A percentile compares a stretch with the other conserved stretches of the same genome.
Conservation (phyloP, 2,797 vertebrate genomes). For the Tokudaia muenninki region DNA sequence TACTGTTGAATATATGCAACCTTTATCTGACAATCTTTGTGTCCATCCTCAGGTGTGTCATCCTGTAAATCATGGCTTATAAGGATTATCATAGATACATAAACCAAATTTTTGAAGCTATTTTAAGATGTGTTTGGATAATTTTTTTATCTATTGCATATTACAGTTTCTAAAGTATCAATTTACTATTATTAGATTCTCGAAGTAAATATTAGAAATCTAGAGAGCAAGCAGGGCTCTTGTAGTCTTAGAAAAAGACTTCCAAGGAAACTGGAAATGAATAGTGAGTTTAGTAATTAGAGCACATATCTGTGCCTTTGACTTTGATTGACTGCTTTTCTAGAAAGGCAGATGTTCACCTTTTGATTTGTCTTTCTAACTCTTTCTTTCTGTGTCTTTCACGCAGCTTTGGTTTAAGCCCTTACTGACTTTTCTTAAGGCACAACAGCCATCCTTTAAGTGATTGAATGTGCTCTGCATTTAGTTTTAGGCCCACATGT, state of each 20-base stretch:
- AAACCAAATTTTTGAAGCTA: neutral
- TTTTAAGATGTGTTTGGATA: conserved; percentile 24
- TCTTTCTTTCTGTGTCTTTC: neutral
- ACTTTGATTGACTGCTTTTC: conserved; percentile 70
- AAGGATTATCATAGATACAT: neutral
- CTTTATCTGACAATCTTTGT: neutral
- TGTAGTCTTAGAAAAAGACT: conserved; percentile 23
- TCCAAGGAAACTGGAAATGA: conserved; percentile 41
- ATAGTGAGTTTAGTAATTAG: conserved; percentile 39
- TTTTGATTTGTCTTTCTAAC: conserved; percentile 43
- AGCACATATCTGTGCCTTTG: conserved; percentile 18
- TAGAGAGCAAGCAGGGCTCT: neutral
- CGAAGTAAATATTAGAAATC: conserved; percentile 45
- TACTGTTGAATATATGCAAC: neutral
- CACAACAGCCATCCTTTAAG: neutral
- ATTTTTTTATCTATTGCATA: neutral
- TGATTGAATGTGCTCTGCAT: neutral
- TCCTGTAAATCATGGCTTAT: neutral
- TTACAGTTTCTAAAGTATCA: conserved; percentile 17
- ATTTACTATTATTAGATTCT: conserved; percentile 29
- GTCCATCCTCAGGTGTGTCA: neutral
- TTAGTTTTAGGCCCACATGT: neutral
- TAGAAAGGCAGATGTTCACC: conserved; percentile 68
- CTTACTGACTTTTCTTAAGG: neutral
- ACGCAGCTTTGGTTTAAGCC: neutral